phyloP scores from a whole-genome alignment of 2,113 vertebrate species.

The Pteruthius melanotis region DNA sequence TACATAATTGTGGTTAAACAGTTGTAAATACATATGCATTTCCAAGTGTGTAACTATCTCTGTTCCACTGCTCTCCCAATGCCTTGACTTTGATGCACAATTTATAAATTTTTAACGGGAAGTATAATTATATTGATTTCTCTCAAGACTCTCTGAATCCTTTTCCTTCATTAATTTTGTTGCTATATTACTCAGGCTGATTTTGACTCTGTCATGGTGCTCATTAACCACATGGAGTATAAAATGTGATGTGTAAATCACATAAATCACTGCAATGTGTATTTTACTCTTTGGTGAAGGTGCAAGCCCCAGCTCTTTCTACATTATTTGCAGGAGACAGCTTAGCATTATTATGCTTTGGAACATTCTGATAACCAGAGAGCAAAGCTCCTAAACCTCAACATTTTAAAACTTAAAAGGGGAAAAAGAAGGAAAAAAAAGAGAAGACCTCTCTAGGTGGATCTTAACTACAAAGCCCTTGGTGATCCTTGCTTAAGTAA shows the following conservation, averaged over 20 bases:
- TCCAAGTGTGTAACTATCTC: not conserved
- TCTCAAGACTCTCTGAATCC: not conserved
- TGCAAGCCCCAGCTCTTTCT: not conserved
- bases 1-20: constrained; percentile 16
- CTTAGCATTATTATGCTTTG: not conserved
- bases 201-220: not conserved
- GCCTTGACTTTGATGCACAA: not conserved
- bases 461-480: not conserved
- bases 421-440: not conserved
- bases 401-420: not conserved
- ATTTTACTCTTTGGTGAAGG: not conserved
- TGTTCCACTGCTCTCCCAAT: not conserved
- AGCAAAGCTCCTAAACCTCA: not conserved
- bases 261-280: not conserved
- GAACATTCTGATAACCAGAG: not conserved
- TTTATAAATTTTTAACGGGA: not conserved
- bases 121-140: not conserved
- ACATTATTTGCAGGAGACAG: not conserved
- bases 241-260: not conserved
- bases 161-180: not conserved
- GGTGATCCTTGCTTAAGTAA: not conserved
- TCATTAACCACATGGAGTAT: not conserved
- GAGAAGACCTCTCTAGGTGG: not conserved
- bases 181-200: not conserved
- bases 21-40: not conserved